Conservation (phyloP, 2,113 vertebrate genomes). For the Gavia stellata region DNA sequence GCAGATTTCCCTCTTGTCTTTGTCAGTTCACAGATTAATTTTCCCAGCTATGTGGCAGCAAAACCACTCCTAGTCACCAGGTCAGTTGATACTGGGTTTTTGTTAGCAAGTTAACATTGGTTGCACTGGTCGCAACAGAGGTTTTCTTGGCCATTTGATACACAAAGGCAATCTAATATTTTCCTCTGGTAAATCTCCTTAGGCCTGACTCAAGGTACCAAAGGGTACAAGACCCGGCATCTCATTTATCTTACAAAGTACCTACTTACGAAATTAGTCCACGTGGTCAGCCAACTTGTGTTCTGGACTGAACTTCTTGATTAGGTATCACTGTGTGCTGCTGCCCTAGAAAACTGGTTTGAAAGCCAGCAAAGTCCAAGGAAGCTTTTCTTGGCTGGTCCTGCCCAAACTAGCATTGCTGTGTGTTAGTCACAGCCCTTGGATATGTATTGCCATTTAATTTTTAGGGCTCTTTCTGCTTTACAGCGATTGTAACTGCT, state of each 20-base stretch:
- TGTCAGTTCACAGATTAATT: background rate
- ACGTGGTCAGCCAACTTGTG: accelerated
- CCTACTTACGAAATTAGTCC: background rate
- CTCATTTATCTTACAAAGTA: background rate
- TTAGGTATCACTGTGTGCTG: background rate
- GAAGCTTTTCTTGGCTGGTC: background rate
- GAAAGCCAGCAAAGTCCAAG: background rate
- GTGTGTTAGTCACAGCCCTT: background rate
- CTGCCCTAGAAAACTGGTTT: background rate
- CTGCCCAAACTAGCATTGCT: background rate
- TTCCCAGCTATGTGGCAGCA: background rate
- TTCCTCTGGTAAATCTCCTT: background rate
- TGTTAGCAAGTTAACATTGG: background rate
- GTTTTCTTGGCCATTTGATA: background rate
- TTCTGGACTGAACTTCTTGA: background rate
- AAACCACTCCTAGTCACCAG: background rate
- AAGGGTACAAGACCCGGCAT: background rate
- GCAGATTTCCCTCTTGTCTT: background rate
- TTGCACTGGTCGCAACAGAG: background rate
- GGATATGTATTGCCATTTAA: background rate
- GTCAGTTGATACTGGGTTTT: background rate
- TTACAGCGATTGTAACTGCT: background rate
- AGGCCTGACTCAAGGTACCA: background rate
- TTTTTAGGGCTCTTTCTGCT: background rate
- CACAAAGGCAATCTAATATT: background rate